Base-by-base conservation (phyloP, 1,140 invertebrate species). In the Drosophila ananassae region DNA sequence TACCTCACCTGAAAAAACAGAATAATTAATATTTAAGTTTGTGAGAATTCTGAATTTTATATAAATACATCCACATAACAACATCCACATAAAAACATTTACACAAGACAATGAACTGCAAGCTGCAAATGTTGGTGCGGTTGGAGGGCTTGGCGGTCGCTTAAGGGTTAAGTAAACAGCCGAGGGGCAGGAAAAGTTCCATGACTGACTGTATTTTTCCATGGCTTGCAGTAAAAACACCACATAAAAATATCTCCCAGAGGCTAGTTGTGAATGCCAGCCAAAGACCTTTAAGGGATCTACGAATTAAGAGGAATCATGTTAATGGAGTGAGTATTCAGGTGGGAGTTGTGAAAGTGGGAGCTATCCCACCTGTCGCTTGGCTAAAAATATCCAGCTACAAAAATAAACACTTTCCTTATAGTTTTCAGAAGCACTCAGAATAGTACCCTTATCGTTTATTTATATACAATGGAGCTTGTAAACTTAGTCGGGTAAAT, bases 401-500 rank as follows among this genome's bases (percentile, higher is more conserved):
- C 34, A 37, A 1, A 12, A 37, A 37, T 37, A 37, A 37, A 37
- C 34, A 32, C 7, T 32, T 32, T 32, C 9, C 32, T 32, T 2
- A 37, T 37, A 37, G 34, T 37, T 37, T 44, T 21, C 41, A 44
- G 41, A 13, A 30, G 39, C 6, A 2, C n/a, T n/a, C n/a, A n/a
- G n/a, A n/a, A n/a, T n/a, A n/a, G n/a, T n/a, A n/a, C n/a, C n/a
- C n/a, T n/a, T n/a, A 44, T 22, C 5, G 25, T 66, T 64, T 68
- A 7, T 54, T 44, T 13, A 47, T 55, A 47, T 57, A 57, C 66
- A 50, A 32, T 39, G 1, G 25, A 21, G 13, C n/a, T 30, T 55
- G 51, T 55, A 68, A 68, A 17, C 21, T 30, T 57, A 32, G 41
- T 7, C 17, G 41, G 13, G 13, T 55, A 55, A 55, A 48, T 48